phyloP scores from a whole-genome alignment of 2,113 vertebrate species.

The Cygnus buccinator region DNA sequence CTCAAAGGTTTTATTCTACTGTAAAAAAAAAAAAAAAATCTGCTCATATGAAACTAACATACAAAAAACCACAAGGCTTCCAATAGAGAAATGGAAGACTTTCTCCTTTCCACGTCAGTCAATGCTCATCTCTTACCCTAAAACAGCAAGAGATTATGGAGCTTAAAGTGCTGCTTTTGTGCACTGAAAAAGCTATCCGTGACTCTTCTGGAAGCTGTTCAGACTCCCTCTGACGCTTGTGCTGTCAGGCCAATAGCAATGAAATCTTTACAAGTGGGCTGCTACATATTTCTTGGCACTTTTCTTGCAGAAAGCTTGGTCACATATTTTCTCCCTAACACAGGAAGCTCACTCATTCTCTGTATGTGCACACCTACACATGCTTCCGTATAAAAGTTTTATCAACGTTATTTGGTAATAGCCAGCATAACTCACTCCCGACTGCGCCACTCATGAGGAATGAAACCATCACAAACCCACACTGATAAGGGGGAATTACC shows the following conservation, averaged over 20 bases:
- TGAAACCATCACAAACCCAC: neutral
- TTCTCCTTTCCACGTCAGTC: neutral
- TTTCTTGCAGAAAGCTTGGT: neutral
- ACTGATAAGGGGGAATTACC: accelerated
- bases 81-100: neutral
- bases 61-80: neutral
- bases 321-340: neutral
- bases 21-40: neutral
- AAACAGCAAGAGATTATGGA: neutral
- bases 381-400: accelerated
- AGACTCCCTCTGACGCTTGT: accelerated
- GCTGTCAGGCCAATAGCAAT: neutral
- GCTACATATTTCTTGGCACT: neutral
- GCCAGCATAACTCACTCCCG: neutral
- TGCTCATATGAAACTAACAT: neutral
- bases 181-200: neutral
- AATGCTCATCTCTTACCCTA: neutral
- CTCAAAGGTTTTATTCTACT: neutral
- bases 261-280: neutral
- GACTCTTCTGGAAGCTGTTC: neutral
- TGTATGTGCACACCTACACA: accelerated
- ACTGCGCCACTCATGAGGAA: neutral
- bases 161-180: neutral
- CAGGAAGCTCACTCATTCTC: neutral
- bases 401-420: accelerated